These are phyloP conservation scores for Bos taurus DNA, from an alignment of 2,113 vertebrate species.

Conservation along the genomic window ARS-UCD2.0 NC_037337.1:87083001-87083500, in stretches of 20 bases:
- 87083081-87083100: constrained; percentile 47
- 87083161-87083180: background rate
- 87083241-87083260: background rate
- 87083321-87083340: constrained; percentile 74
- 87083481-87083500: constrained; percentile 69
- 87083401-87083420: constrained; percentile 63
- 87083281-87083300: constrained; percentile 10
- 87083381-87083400: constrained; percentile 66
- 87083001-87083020: constrained; percentile 42
- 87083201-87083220: background rate
- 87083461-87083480: constrained; percentile 68
- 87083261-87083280: constrained; percentile 27
- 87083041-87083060: constrained; percentile 54
- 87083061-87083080: constrained; percentile 32
- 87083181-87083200: constrained; percentile 7
- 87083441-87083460: constrained; percentile 60
- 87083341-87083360: constrained; percentile 63
- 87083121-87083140: constrained; percentile 30
- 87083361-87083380: constrained; percentile 61
- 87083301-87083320: constrained; percentile 66
- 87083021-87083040: constrained; percentile 29
- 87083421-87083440: constrained; percentile 68
- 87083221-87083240: background rate
- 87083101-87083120: constrained; percentile 31
- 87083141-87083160: constrained; percentile 42